These are phyloP conservation scores for Heteronetta atricapilla DNA, from an alignment of 2,113 vertebrate species.

Conservation along the genomic window DNA sequence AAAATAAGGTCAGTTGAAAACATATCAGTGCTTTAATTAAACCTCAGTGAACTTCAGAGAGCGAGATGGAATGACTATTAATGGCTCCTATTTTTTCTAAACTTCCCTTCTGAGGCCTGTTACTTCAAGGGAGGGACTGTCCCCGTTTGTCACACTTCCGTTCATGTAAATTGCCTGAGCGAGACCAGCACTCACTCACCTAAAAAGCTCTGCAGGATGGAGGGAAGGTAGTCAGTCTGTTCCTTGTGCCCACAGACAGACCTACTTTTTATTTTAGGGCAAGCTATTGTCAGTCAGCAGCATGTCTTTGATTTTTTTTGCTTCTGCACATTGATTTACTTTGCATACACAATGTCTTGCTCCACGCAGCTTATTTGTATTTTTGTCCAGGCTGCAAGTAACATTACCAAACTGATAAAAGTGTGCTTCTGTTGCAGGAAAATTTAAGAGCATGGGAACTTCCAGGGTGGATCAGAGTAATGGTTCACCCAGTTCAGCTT, in stretches of 20 bases:
- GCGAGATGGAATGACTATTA: constrained; percentile 47
- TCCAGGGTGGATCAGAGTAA: neutral
- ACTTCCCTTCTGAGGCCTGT: constrained; percentile 73
- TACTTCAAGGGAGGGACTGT: constrained; percentile 76
- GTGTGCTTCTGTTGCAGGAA: neutral
- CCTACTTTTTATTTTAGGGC: constrained; percentile 46
- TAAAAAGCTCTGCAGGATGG: neutral
- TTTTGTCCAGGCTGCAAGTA: neutral
- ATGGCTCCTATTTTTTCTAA: constrained; percentile 72
- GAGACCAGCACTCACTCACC: neutral
- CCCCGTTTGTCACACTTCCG: constrained; percentile 73
- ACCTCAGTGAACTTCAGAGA: constrained; percentile 70
- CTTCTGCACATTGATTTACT: neutral
- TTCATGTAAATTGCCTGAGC: constrained; percentile 74
- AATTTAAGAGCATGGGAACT: neutral
- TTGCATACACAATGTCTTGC: neutral
- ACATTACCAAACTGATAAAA: neutral
- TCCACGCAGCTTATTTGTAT: neutral
- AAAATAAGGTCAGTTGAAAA: constrained; percentile 77
- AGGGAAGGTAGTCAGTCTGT: neutral
- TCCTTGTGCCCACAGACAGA: neutral
- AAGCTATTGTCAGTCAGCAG: neutral
- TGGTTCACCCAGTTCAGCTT: neutral
- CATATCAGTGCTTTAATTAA: constrained; percentile 68
- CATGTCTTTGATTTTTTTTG: neutral